Evolutionary conservation across 2,797 vertebrate species (phyloP).

Genomic region (Scleropages formosus): DNA sequence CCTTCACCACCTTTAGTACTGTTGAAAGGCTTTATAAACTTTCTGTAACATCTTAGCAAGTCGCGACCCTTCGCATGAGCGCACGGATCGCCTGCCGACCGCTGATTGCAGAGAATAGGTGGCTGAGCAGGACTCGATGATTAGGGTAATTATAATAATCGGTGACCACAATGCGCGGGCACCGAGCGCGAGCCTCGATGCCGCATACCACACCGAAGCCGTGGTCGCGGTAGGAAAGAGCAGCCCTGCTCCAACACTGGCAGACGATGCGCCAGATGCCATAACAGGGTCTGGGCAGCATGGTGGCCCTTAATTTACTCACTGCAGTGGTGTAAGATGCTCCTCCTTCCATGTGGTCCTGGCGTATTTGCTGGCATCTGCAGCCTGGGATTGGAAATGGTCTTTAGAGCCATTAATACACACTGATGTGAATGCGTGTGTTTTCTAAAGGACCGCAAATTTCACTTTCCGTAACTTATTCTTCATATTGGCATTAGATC

Average conservation of each 20-base stretch:
- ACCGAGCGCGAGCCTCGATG: too few relatives aligned
- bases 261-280: not conserved
- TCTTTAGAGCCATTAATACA: not conserved
- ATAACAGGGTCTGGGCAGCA: not conserved
- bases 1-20: not conserved
- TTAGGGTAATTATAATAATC: conserved; percentile 12
- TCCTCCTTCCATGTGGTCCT: too few relatives aligned
- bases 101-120: conserved; percentile 1
- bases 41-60: not conserved
- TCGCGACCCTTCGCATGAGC: not conserved
- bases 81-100: not conserved
- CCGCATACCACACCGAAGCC: too few relatives aligned
- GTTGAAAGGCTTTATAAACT: not conserved
- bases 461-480: too few relatives aligned
- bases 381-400: too few relatives aligned
- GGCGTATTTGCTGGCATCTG: too few relatives aligned
- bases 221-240: too few relatives aligned
- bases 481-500: not conserved
- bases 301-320: too few relatives aligned
- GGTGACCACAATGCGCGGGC: not conserved
- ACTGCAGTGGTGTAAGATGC: too few relatives aligned
- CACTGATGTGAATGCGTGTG: not conserved
- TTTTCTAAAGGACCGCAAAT: not conserved
- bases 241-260: not conserved
- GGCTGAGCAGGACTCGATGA: not conserved